phyloP scores from a whole-genome alignment of 2,797 vertebrate species.

The Brotula barbata region DNA sequence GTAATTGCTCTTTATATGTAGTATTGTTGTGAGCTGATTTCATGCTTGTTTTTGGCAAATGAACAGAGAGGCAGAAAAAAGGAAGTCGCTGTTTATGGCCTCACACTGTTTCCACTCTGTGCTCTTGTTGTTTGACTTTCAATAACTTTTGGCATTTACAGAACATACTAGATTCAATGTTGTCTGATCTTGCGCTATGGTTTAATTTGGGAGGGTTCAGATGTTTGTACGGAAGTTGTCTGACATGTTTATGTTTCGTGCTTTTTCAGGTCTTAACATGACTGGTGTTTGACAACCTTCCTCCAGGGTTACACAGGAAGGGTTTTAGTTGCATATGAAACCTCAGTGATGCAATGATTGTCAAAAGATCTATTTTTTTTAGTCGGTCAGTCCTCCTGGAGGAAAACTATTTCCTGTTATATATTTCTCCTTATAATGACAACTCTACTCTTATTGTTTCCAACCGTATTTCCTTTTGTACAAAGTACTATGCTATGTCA shows the following conservation, averaged over 20 bases:
- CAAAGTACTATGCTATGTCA: too few species aligned
- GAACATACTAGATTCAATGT: background rate
- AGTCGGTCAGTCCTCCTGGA: conserved; percentile 8
- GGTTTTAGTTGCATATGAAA: conserved; percentile 54
- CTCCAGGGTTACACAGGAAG: conserved; percentile 59
- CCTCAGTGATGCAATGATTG: conserved; percentile 56
- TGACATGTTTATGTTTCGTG: conserved; percentile 13
- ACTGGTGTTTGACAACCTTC: conserved; percentile 30
- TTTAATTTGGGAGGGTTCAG: background rate
- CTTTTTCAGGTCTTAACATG: conserved; percentile 2
- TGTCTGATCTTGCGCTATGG: background rate
- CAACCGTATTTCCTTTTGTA: too few species aligned
- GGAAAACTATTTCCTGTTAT: background rate
- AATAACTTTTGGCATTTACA: too few species aligned
- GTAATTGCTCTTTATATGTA: background rate
- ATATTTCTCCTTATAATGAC: too few species aligned
- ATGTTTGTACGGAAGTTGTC: background rate
- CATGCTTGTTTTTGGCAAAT: conserved; percentile 41
- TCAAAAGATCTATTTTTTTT: conserved; percentile 20
- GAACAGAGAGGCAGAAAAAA: conserved; percentile 56
- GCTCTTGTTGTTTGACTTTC: background rate
- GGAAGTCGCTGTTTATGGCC: conserved; percentile 72
- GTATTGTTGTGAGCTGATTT: conserved; percentile 15
- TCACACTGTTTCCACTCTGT: conserved; percentile 51
- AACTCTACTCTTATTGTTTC: too few species aligned